Percentiles rank a stretch among this genome's conserved stretches.
phyloP scores from a whole-genome alignment of 2,797 vertebrate genomes.

The Anguilla anguilla region DNA sequence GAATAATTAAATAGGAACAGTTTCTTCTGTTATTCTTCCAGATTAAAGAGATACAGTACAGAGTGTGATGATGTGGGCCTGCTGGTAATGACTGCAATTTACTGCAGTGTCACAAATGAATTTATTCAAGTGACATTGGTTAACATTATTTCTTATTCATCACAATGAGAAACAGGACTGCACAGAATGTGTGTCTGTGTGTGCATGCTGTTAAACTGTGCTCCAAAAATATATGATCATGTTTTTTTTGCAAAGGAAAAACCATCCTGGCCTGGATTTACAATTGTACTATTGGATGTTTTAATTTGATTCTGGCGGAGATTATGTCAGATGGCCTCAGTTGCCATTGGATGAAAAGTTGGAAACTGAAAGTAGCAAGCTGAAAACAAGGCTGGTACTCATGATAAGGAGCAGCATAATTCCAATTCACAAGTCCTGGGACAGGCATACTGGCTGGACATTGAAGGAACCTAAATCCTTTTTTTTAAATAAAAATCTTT shows the following conservation, averaged over 20 bases:
- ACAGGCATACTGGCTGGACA: not conserved
- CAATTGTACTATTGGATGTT: not conserved
- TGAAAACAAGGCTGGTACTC: not conserved
- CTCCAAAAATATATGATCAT: not conserved
- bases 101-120: not conserved
- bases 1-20: slow-evolving; percentile 1
- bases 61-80: not conserved
- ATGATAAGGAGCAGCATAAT: not conserved
- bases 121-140: not conserved
- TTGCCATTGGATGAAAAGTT: not conserved
- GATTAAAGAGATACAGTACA: not conserved
- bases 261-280: not conserved
- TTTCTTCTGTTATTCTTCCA: not conserved
- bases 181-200: not conserved
- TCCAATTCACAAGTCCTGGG: not conserved
- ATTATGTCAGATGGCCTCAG: not conserved
- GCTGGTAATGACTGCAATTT: not conserved
- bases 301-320: not conserved
- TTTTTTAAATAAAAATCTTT: not conserved
- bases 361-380: not conserved
- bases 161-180: not conserved
- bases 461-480: not conserved
- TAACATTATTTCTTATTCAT: not conserved
- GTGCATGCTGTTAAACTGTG: not conserved
- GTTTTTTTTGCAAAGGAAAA: not conserved